phyloP scores from a whole-genome alignment of 2,797 vertebrate species.

The Onychomys arenicola region DNA sequence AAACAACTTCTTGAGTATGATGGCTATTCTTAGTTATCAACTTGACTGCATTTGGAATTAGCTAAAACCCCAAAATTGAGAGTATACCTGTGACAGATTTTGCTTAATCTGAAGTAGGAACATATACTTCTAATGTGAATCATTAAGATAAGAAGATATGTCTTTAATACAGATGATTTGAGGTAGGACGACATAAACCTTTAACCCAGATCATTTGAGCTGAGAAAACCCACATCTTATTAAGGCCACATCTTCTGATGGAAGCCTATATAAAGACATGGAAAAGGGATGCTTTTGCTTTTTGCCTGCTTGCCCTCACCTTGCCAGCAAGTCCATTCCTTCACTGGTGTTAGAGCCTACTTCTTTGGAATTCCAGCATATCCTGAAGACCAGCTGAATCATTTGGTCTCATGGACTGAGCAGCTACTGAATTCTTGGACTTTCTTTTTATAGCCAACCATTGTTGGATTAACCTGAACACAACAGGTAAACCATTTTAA shows the following conservation, averaged over 20 bases:
- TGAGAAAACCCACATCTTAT: neutral
- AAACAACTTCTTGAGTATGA: neutral
- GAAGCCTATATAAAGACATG: neutral
- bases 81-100: neutral
- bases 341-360: neutral
- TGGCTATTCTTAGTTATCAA: neutral
- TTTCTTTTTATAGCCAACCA: neutral
- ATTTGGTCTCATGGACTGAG: neutral
- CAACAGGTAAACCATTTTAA: neutral
- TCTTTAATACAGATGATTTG: neutral
- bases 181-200: neutral
- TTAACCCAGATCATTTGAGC: neutral
- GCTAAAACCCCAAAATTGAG: neutral
- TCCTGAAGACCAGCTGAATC: neutral
- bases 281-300: neutral
- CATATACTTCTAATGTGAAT: neutral
- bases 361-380: neutral
- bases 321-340: neutral
- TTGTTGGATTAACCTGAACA: neutral
- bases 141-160: too few relatives aligned
- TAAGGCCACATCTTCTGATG: neutral
- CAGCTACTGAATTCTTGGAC: neutral
- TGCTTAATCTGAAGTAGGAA: neutral
- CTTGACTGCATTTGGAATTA: neutral
- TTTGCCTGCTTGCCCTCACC: neutral